Evolutionary conservation across 1,140 invertebrate species (phyloP).

Genomic region (Trachymyrmex septentrionalis): DNA sequence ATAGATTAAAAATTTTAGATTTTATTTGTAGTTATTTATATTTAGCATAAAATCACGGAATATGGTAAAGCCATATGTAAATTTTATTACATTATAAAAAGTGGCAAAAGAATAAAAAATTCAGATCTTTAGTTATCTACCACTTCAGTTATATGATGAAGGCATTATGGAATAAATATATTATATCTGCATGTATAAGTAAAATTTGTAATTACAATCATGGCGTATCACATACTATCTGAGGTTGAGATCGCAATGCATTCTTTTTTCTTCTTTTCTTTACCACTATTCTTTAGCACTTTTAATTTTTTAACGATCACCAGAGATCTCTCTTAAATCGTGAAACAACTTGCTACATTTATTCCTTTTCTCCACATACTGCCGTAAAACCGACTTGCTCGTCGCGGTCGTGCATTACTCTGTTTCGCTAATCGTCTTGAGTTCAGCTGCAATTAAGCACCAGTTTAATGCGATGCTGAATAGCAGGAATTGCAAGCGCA

Average conservation of each 20-base stretch:
- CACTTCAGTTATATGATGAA: not conserved
- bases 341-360: constrained; percentile 37
- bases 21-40: not conserved
- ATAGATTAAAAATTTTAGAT: not conserved
- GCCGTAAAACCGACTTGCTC: constrained; percentile 39
- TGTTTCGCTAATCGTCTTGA: constrained; percentile 62
- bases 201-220: constrained; percentile 6
- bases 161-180: not conserved
- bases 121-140: not conserved
- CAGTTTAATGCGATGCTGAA: constrained; percentile 40
- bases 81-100: not conserved
- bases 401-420: constrained; percentile 43
- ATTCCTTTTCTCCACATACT: constrained; percentile 23
- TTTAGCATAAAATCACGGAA: not conserved
- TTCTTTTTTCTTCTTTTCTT: not conserved
- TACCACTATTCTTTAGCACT: not conserved
- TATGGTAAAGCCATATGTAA: not conserved
- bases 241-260: not conserved
- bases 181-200: not conserved
- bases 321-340: constrained; percentile 43
- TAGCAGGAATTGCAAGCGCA: constrained; percentile 47
- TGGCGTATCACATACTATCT: not conserved
- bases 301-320: constrained; percentile 46
- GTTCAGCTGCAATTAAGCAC: constrained; percentile 71
- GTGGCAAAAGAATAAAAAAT: not conserved